These are phyloP conservation scores for Nephrotoma guestfalica DNA, from an alignment of 2,888 invertebrate species.

Conservation along the genomic window DNA sequence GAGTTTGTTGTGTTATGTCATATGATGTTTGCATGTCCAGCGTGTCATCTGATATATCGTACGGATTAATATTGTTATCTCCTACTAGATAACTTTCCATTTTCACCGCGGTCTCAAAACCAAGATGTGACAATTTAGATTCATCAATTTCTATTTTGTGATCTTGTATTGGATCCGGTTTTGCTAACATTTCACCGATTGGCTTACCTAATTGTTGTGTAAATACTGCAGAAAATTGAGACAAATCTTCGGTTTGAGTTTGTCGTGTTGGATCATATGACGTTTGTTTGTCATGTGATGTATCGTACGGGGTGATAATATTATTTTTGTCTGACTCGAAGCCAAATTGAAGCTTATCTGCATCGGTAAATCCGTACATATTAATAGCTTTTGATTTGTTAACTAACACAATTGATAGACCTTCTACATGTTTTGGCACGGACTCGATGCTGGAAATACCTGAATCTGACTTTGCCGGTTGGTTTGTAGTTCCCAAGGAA, in stretches of 20 bases:
- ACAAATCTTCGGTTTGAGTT: slow-evolving; percentile 1
- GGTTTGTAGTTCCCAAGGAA: neutral
- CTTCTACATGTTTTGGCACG: no score
- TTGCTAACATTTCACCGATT: neutral
- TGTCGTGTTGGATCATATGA: neutral
- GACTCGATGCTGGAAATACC: no score
- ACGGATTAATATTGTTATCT: neutral
- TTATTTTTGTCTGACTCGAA: neutral
- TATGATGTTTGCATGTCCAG: neutral
- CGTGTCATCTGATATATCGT: no score
- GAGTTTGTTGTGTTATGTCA: no score
- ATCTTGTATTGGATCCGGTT: neutral
- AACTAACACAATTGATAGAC: no score
- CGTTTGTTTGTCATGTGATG: neutral
- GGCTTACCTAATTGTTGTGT: neutral
- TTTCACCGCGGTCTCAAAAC: neutral
- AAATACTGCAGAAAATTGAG: neutral
- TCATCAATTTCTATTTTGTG: neutral
- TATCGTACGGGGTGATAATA: no score
- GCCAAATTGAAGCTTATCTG: no score
- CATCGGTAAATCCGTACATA: no score
- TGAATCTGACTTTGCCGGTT: neutral
- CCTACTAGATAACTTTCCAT: neutral
- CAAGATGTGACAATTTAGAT: neutral
- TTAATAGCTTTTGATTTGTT: no score